phyloP scores from a whole-genome alignment of 2,797 vertebrate species.

The Acanthiza pusilla region DNA sequence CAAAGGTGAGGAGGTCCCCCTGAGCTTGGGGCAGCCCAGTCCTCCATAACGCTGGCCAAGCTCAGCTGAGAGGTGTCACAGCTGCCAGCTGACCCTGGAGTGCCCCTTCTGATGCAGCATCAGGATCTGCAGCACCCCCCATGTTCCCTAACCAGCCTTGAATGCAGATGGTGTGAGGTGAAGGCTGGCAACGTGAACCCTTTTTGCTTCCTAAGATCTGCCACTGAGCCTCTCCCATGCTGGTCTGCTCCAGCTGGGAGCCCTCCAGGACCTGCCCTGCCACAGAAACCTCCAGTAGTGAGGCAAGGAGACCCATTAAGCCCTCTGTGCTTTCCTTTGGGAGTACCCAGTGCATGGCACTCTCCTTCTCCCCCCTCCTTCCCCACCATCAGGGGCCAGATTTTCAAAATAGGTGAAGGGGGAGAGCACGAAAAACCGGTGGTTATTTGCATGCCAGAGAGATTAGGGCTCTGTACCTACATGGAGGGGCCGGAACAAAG shows the following conservation, averaged over 20 bases:
- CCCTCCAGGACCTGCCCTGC: background rate
- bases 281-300: background rate
- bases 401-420: slow-evolving; percentile 17
- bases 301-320: background rate
- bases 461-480: slow-evolving; percentile 42
- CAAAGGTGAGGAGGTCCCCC: background rate
- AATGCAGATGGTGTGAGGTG: background rate
- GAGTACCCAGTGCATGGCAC: background rate
- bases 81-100: background rate
- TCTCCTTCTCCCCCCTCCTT: background rate
- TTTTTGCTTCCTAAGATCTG: background rate
- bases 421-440: background rate
- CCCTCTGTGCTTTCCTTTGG: background rate
- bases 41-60: background rate
- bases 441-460: slow-evolving; percentile 46
- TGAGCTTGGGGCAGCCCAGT: background rate
- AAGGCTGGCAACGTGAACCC: background rate
- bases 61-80: background rate
- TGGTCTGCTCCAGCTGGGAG: background rate
- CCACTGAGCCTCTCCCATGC: background rate
- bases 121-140: background rate
- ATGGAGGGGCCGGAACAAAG: background rate
- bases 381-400: accelerated
- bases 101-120: background rate
- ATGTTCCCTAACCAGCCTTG: background rate